Evolutionary conservation across 2,113 vertebrate species (phyloP).

Genomic region (Chunga burmeisteri): DNA sequence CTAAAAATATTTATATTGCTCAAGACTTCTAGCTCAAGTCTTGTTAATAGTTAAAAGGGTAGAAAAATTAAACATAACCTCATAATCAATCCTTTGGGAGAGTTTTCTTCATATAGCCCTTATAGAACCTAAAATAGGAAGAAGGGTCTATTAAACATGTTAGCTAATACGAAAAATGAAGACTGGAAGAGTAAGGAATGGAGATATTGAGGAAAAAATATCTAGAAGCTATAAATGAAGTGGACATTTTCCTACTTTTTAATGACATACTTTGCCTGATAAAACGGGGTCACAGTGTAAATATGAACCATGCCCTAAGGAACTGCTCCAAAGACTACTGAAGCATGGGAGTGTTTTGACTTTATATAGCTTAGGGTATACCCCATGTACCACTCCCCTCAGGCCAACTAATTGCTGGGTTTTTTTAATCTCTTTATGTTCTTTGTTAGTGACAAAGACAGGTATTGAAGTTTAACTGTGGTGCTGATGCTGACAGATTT

Average conservation of each 20-base stretch:
- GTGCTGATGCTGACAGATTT: neutral
- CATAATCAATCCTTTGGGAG: neutral
- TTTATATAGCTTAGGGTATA: neutral
- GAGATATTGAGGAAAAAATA: neutral
- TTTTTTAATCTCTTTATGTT: neutral
- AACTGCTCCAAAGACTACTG: neutral
- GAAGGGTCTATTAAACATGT: neutral
- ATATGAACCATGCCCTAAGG: accelerated
- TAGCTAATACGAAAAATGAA: neutral
- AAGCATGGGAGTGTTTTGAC: neutral
- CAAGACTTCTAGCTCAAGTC: neutral
- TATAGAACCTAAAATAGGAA: neutral
- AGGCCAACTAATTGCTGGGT: neutral
- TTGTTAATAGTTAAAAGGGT: neutral
- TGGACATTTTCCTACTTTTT: neutral
- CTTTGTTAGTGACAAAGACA: neutral
- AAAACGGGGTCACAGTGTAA: neutral
- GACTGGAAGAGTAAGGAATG: neutral
- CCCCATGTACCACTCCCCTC: neutral
- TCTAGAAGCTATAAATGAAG: neutral
- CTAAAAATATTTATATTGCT: neutral
- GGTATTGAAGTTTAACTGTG: neutral
- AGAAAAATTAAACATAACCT: neutral
- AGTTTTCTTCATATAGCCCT: neutral
- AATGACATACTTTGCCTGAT: neutral